Evolutionary conservation across 2,113 vertebrate genomes (phyloP).

Genomic region (Alligator mississippiensis): DNA sequence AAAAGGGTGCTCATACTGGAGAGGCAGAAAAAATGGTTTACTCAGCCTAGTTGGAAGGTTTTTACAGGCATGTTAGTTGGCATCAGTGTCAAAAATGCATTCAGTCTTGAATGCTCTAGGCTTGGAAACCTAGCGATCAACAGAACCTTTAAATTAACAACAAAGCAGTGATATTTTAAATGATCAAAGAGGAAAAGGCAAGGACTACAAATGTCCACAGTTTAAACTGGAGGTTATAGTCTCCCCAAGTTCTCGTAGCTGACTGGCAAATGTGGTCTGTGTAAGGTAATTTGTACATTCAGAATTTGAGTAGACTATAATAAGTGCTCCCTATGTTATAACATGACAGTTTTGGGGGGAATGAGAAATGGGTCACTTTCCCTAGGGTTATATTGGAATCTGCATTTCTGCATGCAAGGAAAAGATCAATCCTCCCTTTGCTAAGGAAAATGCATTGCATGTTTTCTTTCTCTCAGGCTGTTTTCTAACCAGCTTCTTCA

Average conservation of each 20-base stretch:
- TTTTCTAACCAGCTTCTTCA: neutral
- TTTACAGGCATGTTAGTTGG: neutral
- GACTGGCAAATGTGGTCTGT: neutral
- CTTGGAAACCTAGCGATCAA: neutral
- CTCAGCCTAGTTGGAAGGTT: neutral
- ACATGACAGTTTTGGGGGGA: neutral
- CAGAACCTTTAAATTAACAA: rapidly evolving
- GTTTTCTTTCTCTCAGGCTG: neutral
- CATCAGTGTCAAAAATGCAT: neutral
- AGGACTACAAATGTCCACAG: neutral
- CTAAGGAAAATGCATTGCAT: neutral
- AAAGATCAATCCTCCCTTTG: neutral
- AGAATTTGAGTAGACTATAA: neutral
- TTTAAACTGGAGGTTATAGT: neutral
- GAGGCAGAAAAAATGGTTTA: neutral
- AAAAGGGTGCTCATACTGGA: neutral
- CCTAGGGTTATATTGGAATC: neutral
- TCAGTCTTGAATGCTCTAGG: neutral
- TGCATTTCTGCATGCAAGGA: neutral
- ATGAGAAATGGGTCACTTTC: neutral
- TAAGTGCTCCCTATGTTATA: neutral
- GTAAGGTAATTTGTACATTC: neutral
- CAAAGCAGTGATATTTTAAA: neutral
- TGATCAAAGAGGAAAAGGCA: neutral
- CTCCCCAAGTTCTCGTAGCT: neutral